Conservation (phyloP, 2,888 invertebrate genomes). For the Marronus borbonicus region DNA sequence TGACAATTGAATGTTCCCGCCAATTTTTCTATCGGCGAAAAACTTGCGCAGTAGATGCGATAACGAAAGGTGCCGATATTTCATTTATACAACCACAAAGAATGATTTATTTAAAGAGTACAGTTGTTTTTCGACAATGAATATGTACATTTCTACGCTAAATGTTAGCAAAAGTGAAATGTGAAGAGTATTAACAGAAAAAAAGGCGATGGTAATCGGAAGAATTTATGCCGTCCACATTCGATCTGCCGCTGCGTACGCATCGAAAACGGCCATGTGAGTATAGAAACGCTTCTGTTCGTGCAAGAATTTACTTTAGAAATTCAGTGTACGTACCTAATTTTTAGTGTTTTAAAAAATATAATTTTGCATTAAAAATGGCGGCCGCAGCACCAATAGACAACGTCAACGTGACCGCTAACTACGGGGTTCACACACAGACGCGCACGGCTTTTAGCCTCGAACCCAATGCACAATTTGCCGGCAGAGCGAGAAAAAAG, state of each 20-base stretch:
- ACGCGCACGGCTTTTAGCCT: slow-evolving; percentile 79
- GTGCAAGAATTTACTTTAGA: slow-evolving; percentile 23
- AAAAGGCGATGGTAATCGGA: slow-evolving; percentile 1
- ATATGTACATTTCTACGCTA: slow-evolving; percentile 8
- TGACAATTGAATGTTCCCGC: slow-evolving; percentile 45
- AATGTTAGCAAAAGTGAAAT: neutral
- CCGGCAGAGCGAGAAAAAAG: slow-evolving; percentile 54
- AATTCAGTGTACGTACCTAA: slow-evolving; percentile 52
- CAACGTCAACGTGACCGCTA: slow-evolving; percentile 75
- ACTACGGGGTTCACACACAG: slow-evolving; percentile 84
- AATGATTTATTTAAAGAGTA: slow-evolving; percentile 3
- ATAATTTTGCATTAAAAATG: slow-evolving; percentile 59
- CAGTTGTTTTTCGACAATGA: neutral
- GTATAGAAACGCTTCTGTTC: slow-evolving; percentile 15
- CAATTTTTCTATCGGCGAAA: slow-evolving; percentile 43
- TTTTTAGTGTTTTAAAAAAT: slow-evolving; percentile 50
- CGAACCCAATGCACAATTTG: slow-evolving; percentile 61
- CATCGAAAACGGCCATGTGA: slow-evolving; percentile 16
- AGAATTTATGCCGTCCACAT: neutral
- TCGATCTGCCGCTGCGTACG: neutral
- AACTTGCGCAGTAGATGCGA: slow-evolving; percentile 37
- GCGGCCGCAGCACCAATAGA: slow-evolving; percentile 55
- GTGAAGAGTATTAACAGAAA: neutral
- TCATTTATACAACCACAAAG: slow-evolving; percentile 32
- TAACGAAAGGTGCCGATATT: slow-evolving; percentile 46